Base-by-base conservation (phyloP, 1,140 invertebrate genomes). In the Proctacanthus coquilletti region DNA sequence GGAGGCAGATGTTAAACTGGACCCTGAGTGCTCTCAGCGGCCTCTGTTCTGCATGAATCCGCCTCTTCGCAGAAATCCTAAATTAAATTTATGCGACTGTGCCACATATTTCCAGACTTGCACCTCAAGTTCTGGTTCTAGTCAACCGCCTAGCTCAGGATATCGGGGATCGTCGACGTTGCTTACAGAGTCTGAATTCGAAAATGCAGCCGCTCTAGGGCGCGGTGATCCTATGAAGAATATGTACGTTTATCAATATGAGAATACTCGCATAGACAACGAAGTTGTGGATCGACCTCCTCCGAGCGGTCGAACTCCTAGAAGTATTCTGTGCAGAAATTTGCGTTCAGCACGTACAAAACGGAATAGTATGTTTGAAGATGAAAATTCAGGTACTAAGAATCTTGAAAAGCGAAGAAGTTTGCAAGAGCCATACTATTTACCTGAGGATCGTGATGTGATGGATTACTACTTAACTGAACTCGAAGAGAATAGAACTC, bases 91-190 rank as follows among this genome's bases (percentile, higher is more conserved):
- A 21, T 77, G 75, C 49, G 75, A 78, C 45, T 75, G 72, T 47
- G 66, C 67, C 41, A 66, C 65, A 40, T 58, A 40, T 40, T 44
- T 60, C 38, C 56, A 59, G 43, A 17, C 34, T 14, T 41, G 39
- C 18, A 42, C 43, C 1, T 78, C 77, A 3, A 71, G 69, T 46
- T 79, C 77, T 30, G 83, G 80, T 41, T 80, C 75, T 19, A 76
- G 77, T 21, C 82, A 81, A 27, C 75, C 74, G 43, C 81, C 82
- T 2, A 85, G 81, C 27, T 85, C 81, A 1, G 84, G 83, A 13
- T 88, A 84, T 48, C 63, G 84, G 45, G 84, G 83, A 29, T 87
- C 83, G 0, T 87, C 83, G 0, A 85, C 81, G 3, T 75, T 85
- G 52, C 61, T 86, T 4, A 75, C 75, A 3, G 81, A 84, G 49